Conservation (phyloP, 2,113 vertebrate species). For the Notarius quadriscutis region DNA sequence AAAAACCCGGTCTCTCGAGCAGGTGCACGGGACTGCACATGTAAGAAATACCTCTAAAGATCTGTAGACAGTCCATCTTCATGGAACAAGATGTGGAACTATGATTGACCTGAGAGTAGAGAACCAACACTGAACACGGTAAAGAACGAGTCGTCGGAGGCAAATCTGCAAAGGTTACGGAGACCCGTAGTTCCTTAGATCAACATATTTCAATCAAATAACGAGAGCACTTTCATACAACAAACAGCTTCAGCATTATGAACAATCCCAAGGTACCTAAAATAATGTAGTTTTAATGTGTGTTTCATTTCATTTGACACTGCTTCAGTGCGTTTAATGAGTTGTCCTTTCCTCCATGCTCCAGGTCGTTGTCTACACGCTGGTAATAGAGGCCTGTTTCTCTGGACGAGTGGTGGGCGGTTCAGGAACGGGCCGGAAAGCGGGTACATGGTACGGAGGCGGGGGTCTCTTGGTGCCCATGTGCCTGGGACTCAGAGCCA, state of each 20-base stretch:
- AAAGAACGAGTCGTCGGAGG: slow-evolving; percentile 22
- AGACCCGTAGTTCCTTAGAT: slow-evolving; percentile 42
- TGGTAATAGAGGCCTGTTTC: slow-evolving; percentile 98
- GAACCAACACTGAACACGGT: slow-evolving; percentile 38
- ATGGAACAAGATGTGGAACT: slow-evolving; percentile 26
- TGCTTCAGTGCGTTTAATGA: not conserved
- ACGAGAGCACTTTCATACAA: slow-evolving; percentile 14
- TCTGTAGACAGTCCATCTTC: not conserved
- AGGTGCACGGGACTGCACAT: not conserved
- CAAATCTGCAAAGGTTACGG: slow-evolving; percentile 33
- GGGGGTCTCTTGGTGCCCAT: slow-evolving; percentile 73
- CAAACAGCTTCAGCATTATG: slow-evolving; percentile 29
- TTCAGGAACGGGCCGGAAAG: slow-evolving; percentile 85
- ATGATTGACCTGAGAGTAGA: slow-evolving; percentile 55
- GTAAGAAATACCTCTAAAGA: not conserved
- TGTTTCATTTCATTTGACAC: slow-evolving; percentile 28
- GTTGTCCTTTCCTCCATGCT: not conserved
- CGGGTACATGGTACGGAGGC: slow-evolving; percentile 76
- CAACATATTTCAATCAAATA: slow-evolving; percentile 1
- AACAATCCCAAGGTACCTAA: slow-evolving; percentile 34
- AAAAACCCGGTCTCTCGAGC: not conserved
- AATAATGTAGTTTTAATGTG: slow-evolving; percentile 16
- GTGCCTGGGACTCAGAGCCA: slow-evolving; percentile 90
- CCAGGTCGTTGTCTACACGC: slow-evolving; percentile 75
- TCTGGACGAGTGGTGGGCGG: slow-evolving; percentile 83